Conservation (phyloP, 2,797 vertebrate species). For the Chiropotes sagulatus region DNA sequence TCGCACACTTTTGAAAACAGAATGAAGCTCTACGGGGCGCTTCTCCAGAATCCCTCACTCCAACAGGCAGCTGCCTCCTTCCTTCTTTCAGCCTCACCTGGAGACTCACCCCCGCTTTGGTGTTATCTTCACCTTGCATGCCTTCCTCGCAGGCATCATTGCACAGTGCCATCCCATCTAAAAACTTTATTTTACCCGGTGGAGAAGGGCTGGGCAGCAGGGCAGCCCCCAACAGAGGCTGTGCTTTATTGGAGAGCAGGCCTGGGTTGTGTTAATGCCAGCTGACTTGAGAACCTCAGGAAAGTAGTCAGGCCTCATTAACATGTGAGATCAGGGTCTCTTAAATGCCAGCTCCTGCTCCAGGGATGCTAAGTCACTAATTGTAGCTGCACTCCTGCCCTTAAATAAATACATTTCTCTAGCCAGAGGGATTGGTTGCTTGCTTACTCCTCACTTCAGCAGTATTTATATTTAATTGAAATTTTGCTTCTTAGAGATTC, state of each 20-base stretch:
- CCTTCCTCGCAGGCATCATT: not conserved
- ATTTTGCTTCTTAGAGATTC: not conserved
- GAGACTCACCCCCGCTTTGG: not conserved
- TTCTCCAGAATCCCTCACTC: not conserved
- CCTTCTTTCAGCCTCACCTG: not conserved
- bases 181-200: not conserved
- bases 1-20: not conserved
- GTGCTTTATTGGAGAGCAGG: not conserved
- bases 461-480: slow-evolving; percentile 7
- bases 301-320: not conserved
- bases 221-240: not conserved
- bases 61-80: not conserved
- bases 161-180: not conserved
- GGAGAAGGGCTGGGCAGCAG: not conserved
- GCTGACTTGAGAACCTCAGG: not conserved
- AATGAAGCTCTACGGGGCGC: not conserved
- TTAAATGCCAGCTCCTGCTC: not conserved
- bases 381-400: not conserved
- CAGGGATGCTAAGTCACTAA: not conserved
- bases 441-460: not conserved
- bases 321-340: not conserved
- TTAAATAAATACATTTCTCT: not conserved
- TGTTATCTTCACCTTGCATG: not conserved
- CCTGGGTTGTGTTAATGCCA: not conserved
- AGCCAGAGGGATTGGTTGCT: not conserved